Percentiles rank a stretch among this genome's conserved stretches.
Conservation (phyloP, 2,797 vertebrate species). For the Ptychobarbus kaznakovi region DNA sequence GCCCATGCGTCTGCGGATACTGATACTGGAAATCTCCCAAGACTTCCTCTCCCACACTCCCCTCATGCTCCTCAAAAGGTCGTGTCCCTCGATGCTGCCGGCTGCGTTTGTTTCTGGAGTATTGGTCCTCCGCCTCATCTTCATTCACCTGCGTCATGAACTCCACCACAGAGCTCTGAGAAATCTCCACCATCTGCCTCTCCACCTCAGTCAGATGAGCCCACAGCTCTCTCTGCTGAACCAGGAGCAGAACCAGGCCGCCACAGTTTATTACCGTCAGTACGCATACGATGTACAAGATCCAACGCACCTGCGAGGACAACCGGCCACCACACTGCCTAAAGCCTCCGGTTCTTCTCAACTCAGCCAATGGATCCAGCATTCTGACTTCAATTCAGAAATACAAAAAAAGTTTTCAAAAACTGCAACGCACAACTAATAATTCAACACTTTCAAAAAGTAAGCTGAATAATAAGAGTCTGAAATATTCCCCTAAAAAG, state of each 20-base stretch:
- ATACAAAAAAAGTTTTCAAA: neutral
- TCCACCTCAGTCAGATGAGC: conserved; percentile 74
- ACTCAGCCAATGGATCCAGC: conserved; percentile 56
- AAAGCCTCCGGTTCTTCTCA: conserved; percentile 69
- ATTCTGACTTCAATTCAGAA: conserved; percentile 32
- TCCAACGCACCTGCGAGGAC: conserved; percentile 75
- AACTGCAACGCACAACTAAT: neutral
- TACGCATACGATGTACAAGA: conserved; percentile 79
- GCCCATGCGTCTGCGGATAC: conserved; percentile 66
- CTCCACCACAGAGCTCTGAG: conserved; percentile 77
- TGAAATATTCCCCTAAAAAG: neutral
- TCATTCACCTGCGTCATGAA: conserved; percentile 76
- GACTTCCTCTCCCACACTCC: conserved; percentile 55
- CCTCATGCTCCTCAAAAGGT: conserved; percentile 61
- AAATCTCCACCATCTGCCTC: conserved; percentile 68
- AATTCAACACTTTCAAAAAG: neutral
- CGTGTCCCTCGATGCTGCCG: conserved; percentile 57
- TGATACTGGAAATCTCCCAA: conserved; percentile 62
- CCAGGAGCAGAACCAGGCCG: conserved; percentile 85
- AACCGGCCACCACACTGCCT: conserved; percentile 74
- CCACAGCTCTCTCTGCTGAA: conserved; percentile 84
- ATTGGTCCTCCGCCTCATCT: conserved; percentile 64
- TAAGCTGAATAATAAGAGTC: neutral
- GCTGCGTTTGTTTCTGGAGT: conserved; percentile 83
- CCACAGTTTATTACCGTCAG: conserved; percentile 83